phyloP scores from a whole-genome alignment of 2,888 invertebrate species.

The Celastrina argiolus region DNA sequence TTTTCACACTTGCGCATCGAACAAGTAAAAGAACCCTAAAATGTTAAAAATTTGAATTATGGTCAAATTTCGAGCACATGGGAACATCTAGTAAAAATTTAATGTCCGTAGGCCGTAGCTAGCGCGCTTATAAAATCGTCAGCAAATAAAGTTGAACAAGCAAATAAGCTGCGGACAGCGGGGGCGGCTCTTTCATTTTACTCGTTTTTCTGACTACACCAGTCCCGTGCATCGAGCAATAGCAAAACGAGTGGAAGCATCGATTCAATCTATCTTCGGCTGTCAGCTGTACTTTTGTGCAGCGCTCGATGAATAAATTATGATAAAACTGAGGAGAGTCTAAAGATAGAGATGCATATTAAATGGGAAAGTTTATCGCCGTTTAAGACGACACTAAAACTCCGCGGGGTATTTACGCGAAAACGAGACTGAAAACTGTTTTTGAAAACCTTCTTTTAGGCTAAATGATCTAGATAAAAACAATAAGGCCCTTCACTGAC shows the following conservation, averaged over 20 bases:
- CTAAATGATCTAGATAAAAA: neutral
- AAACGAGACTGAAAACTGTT: neutral
- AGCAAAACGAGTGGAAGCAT: neutral
- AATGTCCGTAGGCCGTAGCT: too few relatives aligned
- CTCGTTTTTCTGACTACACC: neutral
- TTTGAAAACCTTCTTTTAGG: neutral
- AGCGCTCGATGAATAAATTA: constrained; percentile 1
- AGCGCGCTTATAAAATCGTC: neutral
- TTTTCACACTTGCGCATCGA: too few relatives aligned
- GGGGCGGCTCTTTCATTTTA: neutral
- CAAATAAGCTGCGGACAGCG: neutral
- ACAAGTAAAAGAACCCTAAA: too few relatives aligned
- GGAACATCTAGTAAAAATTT: too few relatives aligned
- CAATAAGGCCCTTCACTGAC: too few relatives aligned
- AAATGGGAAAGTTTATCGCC: neutral
- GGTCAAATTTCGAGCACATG: too few relatives aligned
- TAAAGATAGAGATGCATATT: neutral
- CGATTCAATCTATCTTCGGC: neutral
- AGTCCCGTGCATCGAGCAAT: neutral
- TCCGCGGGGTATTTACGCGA: neutral
- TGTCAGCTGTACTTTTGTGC: neutral
- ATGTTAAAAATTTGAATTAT: too few relatives aligned
- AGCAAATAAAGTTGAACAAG: neutral
- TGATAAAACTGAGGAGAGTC: neutral
- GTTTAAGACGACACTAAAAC: neutral